Conservation (phyloP, 2,888 invertebrate genomes). For the Metellina segmentata region DNA sequence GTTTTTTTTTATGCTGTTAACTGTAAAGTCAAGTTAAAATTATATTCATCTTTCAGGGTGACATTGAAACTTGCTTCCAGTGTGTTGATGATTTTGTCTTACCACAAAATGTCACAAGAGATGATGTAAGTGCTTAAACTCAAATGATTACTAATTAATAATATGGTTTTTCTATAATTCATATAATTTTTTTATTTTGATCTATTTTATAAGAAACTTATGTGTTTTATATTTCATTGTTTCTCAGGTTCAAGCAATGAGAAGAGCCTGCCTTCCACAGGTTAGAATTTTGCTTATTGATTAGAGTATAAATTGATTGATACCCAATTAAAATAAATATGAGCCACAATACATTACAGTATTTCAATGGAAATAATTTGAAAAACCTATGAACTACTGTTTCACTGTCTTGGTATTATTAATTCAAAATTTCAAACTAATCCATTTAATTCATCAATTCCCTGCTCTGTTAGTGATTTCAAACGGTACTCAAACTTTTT, state of each 20-base stretch:
- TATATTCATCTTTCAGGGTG: constrained; percentile 38
- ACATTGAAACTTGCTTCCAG: constrained; percentile 65
- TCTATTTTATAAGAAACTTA: background rate
- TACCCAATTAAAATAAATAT: background rate
- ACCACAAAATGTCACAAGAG: constrained; percentile 69
- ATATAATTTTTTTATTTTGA: background rate
- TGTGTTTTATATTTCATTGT: constrained; percentile 1
- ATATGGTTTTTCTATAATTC: background rate
- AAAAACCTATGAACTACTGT: no score
- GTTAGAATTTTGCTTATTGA: constrained; percentile 10
- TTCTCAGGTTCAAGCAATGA: constrained; percentile 66
- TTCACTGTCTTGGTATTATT: no score
- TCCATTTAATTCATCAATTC: no score
- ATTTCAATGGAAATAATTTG: background rate
- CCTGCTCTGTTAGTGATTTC: no score
- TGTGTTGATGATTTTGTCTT: constrained; percentile 69
- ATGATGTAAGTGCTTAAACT: constrained; percentile 61
- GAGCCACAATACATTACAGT: background rate
- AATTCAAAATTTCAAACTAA: no score
- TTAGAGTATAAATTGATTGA: background rate
- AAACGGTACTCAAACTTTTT: no score
- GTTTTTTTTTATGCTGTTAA: background rate
- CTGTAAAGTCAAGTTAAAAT: background rate
- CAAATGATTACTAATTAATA: background rate
- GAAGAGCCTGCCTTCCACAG: constrained; percentile 68